These are phyloP conservation scores for Drosophila yooni DNA, from an alignment of 2,888 invertebrate species.

Conservation along the genomic window DNA sequence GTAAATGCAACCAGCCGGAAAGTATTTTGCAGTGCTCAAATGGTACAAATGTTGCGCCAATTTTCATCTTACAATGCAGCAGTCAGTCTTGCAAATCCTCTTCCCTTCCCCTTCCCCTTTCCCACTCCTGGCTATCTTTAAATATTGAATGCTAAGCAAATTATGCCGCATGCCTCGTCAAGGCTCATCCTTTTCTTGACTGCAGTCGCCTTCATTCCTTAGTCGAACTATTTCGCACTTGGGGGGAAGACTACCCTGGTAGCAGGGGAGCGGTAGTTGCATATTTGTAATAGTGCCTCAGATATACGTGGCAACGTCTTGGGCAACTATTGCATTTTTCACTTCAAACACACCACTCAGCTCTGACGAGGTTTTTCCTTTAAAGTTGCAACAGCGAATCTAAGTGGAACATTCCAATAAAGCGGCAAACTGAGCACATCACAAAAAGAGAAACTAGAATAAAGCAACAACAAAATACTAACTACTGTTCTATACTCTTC, in stretches of 20 bases:
- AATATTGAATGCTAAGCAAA: conserved; percentile 51
- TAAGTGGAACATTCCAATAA: conserved; percentile 47
- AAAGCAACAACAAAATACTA: conserved; percentile 27
- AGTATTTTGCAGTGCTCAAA: conserved; percentile 44
- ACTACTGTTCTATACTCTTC: neutral
- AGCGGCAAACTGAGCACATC: conserved; percentile 19
- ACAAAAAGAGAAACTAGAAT: conserved; percentile 2
- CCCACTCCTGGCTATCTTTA: neutral
- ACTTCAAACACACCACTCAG: conserved; percentile 18
- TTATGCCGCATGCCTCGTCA: conserved; percentile 40
- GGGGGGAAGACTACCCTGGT: neutral
- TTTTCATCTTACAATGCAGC: conserved; percentile 39
- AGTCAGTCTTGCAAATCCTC: conserved; percentile 16
- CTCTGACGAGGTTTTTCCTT: conserved; percentile 20
- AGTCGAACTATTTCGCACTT: conserved; percentile 14
- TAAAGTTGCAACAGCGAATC: conserved; percentile 24
- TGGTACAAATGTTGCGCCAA: conserved; percentile 59
- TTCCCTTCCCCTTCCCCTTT: neutral
- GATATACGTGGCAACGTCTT: conserved; percentile 17
- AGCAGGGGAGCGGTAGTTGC: neutral
- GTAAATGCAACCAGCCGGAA: conserved; percentile 46
- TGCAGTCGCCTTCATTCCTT: conserved; percentile 7
- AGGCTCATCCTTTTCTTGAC: conserved; percentile 14
- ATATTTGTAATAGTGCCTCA: conserved; percentile 9
- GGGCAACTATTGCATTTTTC: conserved; percentile 33